phyloP scores from a whole-genome alignment of 2,113 vertebrate species.

The Chloropsis cyanopogon region DNA sequence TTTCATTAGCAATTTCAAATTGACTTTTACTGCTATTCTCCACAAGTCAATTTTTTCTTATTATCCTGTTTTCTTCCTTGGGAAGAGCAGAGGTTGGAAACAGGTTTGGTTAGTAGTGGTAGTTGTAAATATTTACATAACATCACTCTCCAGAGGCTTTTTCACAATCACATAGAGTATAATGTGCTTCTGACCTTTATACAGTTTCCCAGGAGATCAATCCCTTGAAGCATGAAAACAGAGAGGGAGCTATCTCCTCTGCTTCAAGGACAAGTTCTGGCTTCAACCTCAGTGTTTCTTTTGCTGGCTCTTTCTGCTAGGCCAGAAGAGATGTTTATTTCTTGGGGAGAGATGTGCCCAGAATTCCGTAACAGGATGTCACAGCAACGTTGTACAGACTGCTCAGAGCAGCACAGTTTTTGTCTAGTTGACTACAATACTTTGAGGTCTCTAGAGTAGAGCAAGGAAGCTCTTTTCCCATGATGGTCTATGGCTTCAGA shows the following conservation, averaged over 20 bases:
- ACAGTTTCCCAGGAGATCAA: constrained; percentile 37
- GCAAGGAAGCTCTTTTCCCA: not conserved
- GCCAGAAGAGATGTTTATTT: not conserved
- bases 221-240: not conserved
- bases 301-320: not conserved
- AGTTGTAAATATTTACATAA: constrained; percentile 29
- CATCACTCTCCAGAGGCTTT: constrained; percentile 4
- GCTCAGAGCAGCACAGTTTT: not conserved
- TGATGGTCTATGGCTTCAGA: not conserved
- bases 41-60: not conserved
- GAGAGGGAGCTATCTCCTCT: not conserved
- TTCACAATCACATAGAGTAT: not conserved
- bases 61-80: not conserved
- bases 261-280: not conserved
- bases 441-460: not conserved
- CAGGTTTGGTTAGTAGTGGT: constrained; percentile 12
- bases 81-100: not conserved
- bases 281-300: not conserved
- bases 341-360: not conserved
- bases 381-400: not conserved
- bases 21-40: not conserved
- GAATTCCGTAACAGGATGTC: not conserved
- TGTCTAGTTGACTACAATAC: not conserved
- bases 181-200: constrained; percentile 29
- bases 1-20: not conserved